Evolutionary conservation across 1,140 invertebrate species (phyloP).

Genomic region (Hypothenemus hampei): DNA sequence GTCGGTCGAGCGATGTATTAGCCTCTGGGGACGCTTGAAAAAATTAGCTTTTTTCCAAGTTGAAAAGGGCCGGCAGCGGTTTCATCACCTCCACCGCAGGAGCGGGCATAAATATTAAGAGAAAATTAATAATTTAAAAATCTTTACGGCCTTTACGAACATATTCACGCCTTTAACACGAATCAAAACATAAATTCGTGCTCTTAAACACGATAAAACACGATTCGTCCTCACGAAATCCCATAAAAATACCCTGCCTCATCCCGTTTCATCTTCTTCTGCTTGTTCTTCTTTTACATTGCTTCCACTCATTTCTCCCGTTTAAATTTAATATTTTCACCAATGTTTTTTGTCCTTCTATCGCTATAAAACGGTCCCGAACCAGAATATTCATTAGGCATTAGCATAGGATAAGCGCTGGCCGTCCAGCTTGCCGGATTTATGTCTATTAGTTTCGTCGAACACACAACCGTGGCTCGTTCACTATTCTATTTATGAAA

Average conservation of each 20-base stretch:
- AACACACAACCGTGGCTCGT: constrained; percentile 21
- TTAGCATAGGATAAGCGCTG: constrained; percentile 20
- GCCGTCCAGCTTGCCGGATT: constrained; percentile 17
- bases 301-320: background rate
- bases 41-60: no score
- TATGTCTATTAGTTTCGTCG: constrained; percentile 21
- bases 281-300: no score
- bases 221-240: constrained; percentile 1
- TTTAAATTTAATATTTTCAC: background rate
- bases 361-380: background rate
- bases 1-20: no score
- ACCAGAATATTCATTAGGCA: constrained; percentile 24
- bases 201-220: constrained; percentile 4
- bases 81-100: constrained; percentile 14
- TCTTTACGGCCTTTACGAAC: no score
- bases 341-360: background rate
- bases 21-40: constrained; percentile 13
- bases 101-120: constrained; percentile 4
- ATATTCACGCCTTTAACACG: constrained; percentile 12
- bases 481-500: constrained; percentile 26
- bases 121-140: no score
- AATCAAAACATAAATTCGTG: constrained; percentile 15
- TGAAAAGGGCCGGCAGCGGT: constrained; percentile 12
- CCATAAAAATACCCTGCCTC: constrained; percentile 6
- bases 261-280: no score